Conservation (phyloP, 2,113 vertebrate genomes). For the Spheniscus mendiculus region DNA sequence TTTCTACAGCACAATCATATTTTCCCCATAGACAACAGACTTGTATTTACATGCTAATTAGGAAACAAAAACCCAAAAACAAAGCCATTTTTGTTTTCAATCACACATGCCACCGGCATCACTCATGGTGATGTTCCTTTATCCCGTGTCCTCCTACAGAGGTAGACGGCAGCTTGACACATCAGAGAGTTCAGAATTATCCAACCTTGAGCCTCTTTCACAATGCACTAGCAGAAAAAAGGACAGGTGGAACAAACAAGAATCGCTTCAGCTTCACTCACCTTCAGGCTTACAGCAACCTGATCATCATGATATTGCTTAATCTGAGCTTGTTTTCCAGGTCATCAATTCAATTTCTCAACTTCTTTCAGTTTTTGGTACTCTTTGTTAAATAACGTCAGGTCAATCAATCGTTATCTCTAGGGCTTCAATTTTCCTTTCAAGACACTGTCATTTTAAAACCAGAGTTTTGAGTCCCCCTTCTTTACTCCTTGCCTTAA, state of each 20-base stretch:
- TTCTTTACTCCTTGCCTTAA: background rate
- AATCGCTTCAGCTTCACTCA: background rate
- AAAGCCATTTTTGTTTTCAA: background rate
- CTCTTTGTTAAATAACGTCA: background rate
- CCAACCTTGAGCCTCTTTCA: background rate
- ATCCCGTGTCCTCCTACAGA: background rate
- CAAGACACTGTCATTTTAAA: background rate
- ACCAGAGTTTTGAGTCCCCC: background rate
- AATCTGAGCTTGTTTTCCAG: background rate
- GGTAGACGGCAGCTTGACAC: background rate
- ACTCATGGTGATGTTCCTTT: background rate
- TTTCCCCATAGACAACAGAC: background rate
- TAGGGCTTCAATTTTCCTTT: background rate
- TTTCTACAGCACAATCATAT: background rate
- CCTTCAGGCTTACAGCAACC: background rate
- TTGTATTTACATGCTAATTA: background rate
- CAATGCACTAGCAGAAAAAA: background rate
- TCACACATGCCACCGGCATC: background rate
- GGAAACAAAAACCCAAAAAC: background rate
- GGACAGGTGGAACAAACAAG: background rate
- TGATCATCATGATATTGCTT: background rate
- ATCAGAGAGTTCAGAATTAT: background rate
- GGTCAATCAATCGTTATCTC: background rate
- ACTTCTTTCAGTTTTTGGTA: background rate
- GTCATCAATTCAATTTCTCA: background rate